phyloP scores from a whole-genome alignment of 2,113 vertebrate genomes.

The Opisthocomus hoazin region DNA sequence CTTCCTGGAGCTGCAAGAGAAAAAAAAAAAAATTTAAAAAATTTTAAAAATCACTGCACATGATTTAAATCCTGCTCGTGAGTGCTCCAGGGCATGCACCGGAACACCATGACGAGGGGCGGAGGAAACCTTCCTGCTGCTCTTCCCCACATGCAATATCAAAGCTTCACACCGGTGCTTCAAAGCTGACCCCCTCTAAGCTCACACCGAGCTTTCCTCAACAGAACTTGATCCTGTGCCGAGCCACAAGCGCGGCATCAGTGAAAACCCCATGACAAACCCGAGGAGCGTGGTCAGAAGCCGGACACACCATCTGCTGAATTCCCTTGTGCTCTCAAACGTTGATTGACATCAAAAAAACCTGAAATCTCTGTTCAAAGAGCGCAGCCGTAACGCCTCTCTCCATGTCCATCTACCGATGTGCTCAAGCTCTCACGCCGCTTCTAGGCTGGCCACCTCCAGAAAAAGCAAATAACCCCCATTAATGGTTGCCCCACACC shows the following conservation, averaged over 20 bases:
- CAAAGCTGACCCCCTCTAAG: too few relatives aligned
- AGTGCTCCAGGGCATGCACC: background rate
- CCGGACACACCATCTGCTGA: background rate
- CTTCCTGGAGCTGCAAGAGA: too few relatives aligned
- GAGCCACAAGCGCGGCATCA: fast-evolving
- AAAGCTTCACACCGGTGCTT: background rate
- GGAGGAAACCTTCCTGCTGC: background rate
- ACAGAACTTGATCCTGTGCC: background rate
- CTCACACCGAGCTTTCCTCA: background rate
- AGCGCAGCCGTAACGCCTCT: fast-evolving
- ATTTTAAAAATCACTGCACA: background rate
- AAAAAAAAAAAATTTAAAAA: too few relatives aligned
- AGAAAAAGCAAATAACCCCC: background rate
- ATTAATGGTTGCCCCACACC: fast-evolving
- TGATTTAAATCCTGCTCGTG: background rate
- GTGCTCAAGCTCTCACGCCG: fast-evolving
- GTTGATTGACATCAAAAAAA: background rate
- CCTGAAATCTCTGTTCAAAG: background rate
- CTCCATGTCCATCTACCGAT: background rate
- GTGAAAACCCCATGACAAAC: background rate
- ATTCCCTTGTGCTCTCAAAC: background rate
- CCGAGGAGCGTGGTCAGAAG: background rate
- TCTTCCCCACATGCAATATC: background rate
- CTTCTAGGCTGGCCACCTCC: background rate
- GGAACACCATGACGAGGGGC: fast-evolving